Percentiles rank a stretch among this genome's conserved stretches.
These are phyloP conservation scores for Smittia aterrima DNA, from an alignment of 2,888 invertebrate genomes.

Conservation along the genomic window DNA sequence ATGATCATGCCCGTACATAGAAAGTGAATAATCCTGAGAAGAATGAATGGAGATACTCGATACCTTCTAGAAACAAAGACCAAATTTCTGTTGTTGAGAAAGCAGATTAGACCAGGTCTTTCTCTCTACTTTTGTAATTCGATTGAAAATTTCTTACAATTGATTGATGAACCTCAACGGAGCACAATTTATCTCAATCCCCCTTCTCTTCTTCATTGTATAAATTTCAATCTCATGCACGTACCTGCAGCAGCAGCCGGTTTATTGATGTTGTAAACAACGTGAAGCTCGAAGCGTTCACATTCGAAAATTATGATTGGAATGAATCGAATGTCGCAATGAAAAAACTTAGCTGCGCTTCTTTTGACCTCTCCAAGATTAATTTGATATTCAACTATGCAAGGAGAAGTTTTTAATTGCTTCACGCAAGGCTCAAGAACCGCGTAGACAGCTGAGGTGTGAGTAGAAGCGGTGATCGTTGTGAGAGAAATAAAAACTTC, in stretches of 20 bases:
- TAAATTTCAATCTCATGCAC: not conserved
- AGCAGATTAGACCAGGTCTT: not conserved
- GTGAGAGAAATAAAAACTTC: not conserved
- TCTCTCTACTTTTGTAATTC: too few relatives aligned
- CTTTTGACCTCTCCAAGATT: not conserved
- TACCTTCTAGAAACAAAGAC: not conserved
- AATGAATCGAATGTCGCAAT: not conserved
- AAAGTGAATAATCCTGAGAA: not conserved
- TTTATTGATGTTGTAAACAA: conserved; percentile 1
- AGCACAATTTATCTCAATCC: conserved; percentile 1
- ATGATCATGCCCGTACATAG: not conserved
- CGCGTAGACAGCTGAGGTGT: not conserved
- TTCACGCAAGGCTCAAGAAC: not conserved
- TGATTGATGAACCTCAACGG: not conserved
- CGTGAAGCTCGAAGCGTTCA: not conserved
- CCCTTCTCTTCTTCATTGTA: not conserved
- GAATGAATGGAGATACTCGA: not conserved
- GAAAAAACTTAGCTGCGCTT: not conserved
- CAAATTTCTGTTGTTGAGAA: not conserved
- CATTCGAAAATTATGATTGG: not conserved
- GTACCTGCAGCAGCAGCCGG: conserved; percentile 6
- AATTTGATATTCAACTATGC: not conserved
- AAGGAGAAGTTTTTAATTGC: not conserved
- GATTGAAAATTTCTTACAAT: not conserved
- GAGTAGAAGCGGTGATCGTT: not conserved